Conservation (phyloP, 2,888 invertebrate species). For the Apomyelois bistriatella region DNA sequence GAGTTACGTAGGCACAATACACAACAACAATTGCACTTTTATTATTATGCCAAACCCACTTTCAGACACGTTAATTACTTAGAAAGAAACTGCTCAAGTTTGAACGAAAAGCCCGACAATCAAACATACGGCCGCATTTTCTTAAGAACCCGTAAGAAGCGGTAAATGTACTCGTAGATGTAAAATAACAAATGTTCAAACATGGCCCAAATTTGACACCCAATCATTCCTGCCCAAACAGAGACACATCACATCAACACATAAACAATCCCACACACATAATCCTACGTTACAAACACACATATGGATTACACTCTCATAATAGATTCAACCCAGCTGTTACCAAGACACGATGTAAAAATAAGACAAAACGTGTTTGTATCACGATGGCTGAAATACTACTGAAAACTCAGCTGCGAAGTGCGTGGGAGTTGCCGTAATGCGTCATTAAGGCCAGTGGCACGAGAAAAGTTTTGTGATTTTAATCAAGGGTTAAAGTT, state of each 20-base stretch:
- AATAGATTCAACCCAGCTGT: conserved; percentile 4
- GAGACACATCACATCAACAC: background rate
- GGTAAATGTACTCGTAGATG: no score
- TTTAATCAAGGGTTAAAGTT: background rate
- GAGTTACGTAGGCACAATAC: no score
- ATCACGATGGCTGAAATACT: background rate
- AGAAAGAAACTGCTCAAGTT: no score
- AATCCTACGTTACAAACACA: background rate
- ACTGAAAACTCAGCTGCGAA: conserved; percentile 5
- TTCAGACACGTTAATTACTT: no score
- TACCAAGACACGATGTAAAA: background rate
- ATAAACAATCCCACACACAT: conserved; percentile 14
- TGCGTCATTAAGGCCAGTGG: conserved; percentile 27
- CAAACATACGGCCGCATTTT: no score
- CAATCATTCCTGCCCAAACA: background rate
- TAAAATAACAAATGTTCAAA: no score
- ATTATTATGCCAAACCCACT: no score
- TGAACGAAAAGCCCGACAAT: no score
- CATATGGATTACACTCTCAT: background rate
- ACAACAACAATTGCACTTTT: no score
- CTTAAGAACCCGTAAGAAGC: no score
- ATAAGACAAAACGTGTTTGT: conserved; percentile 2
- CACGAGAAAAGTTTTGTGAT: conserved; percentile 18
- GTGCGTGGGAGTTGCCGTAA: conserved; percentile 21
- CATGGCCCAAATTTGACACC: no score